Percentiles rank a stretch among this genome's conserved stretches.
Evolutionary conservation across 2,113 vertebrate genomes (phyloP).

Genomic region (Nematolebias whitei): DNA sequence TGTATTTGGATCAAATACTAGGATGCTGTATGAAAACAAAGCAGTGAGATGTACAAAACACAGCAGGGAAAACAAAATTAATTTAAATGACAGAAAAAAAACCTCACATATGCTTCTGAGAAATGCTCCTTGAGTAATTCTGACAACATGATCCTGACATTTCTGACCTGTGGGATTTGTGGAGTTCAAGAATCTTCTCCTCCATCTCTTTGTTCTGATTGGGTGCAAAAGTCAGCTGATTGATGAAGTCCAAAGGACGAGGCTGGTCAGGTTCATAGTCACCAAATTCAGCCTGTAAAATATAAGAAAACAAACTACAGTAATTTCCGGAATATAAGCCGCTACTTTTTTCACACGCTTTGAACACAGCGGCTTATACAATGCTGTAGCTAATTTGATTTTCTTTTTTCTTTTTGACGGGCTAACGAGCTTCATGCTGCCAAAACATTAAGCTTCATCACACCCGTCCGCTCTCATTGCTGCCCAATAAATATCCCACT

Average conservation of each 20-base stretch:
- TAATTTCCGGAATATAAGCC: too few relatives aligned
- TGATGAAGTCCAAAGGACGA: conserved; percentile 80
- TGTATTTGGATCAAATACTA: too few relatives aligned
- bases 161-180: conserved; percentile 91
- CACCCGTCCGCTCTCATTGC: too few relatives aligned
- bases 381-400: too few relatives aligned
- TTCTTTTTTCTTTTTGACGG: too few relatives aligned
- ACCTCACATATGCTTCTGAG: not conserved
- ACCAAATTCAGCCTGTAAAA: conserved; percentile 90
- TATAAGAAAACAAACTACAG: too few relatives aligned
- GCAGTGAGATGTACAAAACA: not conserved
- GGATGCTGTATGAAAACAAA: too few relatives aligned
- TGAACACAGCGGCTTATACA: too few relatives aligned
- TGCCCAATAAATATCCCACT: too few relatives aligned
- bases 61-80: not conserved
- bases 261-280: conserved; percentile 90
- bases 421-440: too few relatives aligned
- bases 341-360: too few relatives aligned
- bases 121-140: not conserved
- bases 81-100: not conserved
- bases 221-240: conserved; percentile 90
- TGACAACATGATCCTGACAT: not conserved
- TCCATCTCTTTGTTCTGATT: conserved; percentile 95
- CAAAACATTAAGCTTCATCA: too few relatives aligned
- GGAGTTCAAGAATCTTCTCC: conserved; percentile 93